Percentiles rank a stretch among this genome's conserved stretches.
Evolutionary conservation across 2,797 vertebrate genomes (phyloP).

Genomic region (Lutjanus campechanus): DNA sequence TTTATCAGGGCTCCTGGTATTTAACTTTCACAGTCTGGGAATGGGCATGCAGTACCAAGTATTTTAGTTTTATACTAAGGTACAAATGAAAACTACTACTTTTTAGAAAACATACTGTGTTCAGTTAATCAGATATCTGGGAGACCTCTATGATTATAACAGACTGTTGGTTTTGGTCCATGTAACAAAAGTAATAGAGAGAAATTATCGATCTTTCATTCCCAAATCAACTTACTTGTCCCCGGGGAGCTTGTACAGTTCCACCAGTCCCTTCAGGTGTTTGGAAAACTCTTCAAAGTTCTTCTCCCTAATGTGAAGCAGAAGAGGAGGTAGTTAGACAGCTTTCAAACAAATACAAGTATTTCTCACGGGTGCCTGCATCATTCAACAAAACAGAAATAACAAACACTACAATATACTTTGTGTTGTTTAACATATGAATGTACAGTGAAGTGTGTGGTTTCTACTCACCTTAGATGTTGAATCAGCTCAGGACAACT

Average conservation of each 20-base stretch:
- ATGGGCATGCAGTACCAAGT: too few relatives aligned
- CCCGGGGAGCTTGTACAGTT: slow-evolving; percentile 96
- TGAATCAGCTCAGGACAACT: slow-evolving; percentile 96
- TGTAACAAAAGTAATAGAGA: not conserved
- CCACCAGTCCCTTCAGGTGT: slow-evolving; percentile 96
- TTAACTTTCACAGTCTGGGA: not conserved
- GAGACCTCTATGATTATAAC: not conserved
- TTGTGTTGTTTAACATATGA: not conserved
- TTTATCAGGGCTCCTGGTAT: not conserved
- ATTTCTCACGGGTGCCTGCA: not conserved
- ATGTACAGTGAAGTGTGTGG: not conserved
- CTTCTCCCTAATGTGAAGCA: slow-evolving; percentile 89
- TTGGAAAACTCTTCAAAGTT: slow-evolving; percentile 99
- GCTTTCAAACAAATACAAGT: not conserved
- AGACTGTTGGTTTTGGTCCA: not conserved
- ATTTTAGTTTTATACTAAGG: not conserved
- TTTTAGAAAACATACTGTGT: not conserved
- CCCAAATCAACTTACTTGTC: slow-evolving; percentile 90
- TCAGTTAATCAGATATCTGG: not conserved
- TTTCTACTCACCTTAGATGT: slow-evolving; percentile 91
- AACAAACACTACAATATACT: not conserved
- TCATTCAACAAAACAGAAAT: not conserved
- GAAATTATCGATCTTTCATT: not conserved
- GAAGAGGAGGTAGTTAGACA: not conserved
- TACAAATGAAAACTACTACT: not conserved